Conservation (phyloP, 2,113 vertebrate species). For the Chroicocephalus ridibundus region DNA sequence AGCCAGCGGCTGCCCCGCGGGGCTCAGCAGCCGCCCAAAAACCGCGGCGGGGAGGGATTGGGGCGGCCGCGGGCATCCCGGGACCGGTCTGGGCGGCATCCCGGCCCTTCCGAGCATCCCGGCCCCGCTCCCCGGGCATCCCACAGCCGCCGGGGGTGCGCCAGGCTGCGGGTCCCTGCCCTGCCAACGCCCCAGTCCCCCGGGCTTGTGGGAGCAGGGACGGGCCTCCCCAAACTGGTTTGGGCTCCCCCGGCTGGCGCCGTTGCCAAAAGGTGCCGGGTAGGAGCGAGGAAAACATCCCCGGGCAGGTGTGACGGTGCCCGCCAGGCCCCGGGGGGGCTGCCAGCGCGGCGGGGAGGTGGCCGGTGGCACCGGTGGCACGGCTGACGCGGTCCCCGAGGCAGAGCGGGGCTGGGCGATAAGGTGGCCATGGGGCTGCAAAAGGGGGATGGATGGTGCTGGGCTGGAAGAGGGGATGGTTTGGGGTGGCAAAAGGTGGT, state of each 20-base stretch:
- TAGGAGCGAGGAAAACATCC: slow-evolving; percentile 2
- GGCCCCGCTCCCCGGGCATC: background rate
- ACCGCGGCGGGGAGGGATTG: background rate
- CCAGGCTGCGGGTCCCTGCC: background rate
- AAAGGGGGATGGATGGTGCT: background rate
- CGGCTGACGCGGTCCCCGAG: accelerated
- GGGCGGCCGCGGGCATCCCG: background rate
- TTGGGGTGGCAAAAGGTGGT: accelerated
- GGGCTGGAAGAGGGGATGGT: background rate
- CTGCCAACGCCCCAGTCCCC: background rate
- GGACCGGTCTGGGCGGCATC: background rate
- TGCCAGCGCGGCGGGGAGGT: background rate
- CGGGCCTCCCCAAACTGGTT: slow-evolving; percentile 50
- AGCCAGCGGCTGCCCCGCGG: background rate
- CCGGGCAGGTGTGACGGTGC: background rate
- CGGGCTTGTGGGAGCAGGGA: background rate
- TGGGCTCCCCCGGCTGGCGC: slow-evolving; percentile 13
- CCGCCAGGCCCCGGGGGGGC: background rate
- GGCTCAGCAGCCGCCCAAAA: background rate
- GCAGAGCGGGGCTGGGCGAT: background rate
- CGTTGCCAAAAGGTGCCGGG: slow-evolving; percentile 19
- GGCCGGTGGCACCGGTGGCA: accelerated
- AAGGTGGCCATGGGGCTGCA: background rate
- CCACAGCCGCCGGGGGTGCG: background rate
- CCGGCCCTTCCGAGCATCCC: background rate